Percentiles rank a stretch among this genome's conserved stretches.
Evolutionary conservation across 2,888 invertebrate genomes (phyloP).

Genomic region (Lasiommata megera): DNA sequence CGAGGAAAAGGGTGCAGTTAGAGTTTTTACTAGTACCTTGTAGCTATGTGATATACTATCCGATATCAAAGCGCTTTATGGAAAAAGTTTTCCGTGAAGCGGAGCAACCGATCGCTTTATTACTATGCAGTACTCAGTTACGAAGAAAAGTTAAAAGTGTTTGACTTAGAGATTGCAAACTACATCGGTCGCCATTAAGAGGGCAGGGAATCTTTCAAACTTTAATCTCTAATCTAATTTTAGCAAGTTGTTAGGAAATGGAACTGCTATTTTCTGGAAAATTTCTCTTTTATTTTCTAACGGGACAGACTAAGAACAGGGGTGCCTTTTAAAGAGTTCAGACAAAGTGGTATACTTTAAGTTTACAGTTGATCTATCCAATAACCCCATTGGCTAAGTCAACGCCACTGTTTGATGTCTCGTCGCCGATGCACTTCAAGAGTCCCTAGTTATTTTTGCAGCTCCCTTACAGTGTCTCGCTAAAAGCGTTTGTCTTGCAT

Average conservation of each 20-base stretch:
- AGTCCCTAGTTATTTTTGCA: constrained; percentile 67
- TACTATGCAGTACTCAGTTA: constrained; percentile 19
- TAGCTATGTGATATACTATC: not conserved
- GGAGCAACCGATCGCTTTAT: constrained; percentile 16
- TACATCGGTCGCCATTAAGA: constrained; percentile 26
- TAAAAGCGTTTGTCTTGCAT: constrained; percentile 76
- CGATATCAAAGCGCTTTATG: constrained; percentile 8
- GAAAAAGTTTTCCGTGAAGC: constrained; percentile 13
- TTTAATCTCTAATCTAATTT: constrained; percentile 28
- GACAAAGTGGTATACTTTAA: constrained; percentile 19
- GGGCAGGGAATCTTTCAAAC: constrained; percentile 20
- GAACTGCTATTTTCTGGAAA: constrained; percentile 21
- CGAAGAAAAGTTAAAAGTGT: constrained; percentile 25
- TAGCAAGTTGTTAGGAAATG: constrained; percentile 17
- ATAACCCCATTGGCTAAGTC: constrained; percentile 61
- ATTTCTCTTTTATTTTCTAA: constrained; percentile 16
- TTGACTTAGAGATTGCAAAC: constrained; percentile 26
- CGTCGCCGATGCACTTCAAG: constrained; percentile 46
- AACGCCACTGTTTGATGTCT: constrained; percentile 60
- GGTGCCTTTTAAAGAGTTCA: constrained; percentile 23
- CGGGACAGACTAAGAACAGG: constrained; percentile 12
- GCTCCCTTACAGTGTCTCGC: constrained; percentile 48
- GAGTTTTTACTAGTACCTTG: not conserved
- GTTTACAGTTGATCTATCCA: constrained; percentile 53
- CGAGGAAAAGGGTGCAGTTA: not conserved